Evolutionary conservation across 1,140 invertebrate species (phyloP).

Genomic region (Trichomalopsis sarcophagae): DNA sequence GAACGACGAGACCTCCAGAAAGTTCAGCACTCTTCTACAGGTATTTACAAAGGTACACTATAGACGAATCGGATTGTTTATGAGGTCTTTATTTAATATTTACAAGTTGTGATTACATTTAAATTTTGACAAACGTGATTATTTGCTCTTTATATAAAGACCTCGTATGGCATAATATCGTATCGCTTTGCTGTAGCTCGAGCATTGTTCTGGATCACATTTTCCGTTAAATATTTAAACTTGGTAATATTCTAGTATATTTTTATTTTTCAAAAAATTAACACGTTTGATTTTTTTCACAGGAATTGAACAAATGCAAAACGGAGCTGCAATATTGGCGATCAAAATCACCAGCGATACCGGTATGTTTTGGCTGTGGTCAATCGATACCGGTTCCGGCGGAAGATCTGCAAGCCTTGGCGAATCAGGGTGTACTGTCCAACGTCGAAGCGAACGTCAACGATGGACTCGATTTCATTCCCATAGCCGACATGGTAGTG

Average conservation of each 20-base stretch:
- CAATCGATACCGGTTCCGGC: slow-evolving; percentile 75
- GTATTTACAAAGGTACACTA: slow-evolving; percentile 75
- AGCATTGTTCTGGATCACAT: no score
- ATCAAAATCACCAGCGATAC: slow-evolving; percentile 86
- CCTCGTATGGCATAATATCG: no score
- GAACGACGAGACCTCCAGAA: slow-evolving; percentile 89
- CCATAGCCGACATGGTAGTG: slow-evolving; percentile 65
- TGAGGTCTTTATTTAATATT: no score
- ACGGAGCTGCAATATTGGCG: slow-evolving; percentile 92
- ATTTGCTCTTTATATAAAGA: no score
- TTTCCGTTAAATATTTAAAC: no score
- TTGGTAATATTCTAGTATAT: no score
- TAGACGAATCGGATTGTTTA: neutral
- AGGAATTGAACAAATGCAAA: slow-evolving; percentile 92
- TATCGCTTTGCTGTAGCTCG: no score
- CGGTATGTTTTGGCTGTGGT: slow-evolving; percentile 77
- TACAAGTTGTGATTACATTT: no score
- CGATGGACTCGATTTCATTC: slow-evolving; percentile 72
- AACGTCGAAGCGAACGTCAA: slow-evolving; percentile 70
- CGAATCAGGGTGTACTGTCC: slow-evolving; percentile 78
- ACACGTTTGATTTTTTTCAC: slow-evolving; percentile 16
- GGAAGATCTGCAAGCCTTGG: slow-evolving; percentile 78
- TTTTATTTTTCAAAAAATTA: no score
- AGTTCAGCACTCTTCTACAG: slow-evolving; percentile 91
- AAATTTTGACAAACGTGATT: no score